Percentiles rank a stretch among this genome's conserved stretches.
These are phyloP conservation scores for Meandrusa payeni DNA, from an alignment of 2,888 invertebrate genomes.

Conservation along the genomic window DNA sequence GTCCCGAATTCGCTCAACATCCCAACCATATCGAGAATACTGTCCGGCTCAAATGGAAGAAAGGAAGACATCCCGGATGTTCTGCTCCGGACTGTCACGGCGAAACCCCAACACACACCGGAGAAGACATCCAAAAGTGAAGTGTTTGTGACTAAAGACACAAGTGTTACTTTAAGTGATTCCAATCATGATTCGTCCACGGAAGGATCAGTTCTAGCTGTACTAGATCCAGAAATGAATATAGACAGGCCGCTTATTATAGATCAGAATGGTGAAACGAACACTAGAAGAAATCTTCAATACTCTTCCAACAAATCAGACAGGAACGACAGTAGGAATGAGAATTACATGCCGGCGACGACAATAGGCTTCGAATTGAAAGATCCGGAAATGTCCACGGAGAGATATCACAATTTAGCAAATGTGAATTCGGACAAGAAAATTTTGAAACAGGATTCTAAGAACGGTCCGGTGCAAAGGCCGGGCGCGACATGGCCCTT, in stretches of 20 bases:
- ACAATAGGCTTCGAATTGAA: constrained; percentile 71
- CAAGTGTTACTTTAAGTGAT: constrained; percentile 69
- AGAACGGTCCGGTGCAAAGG: constrained; percentile 64
- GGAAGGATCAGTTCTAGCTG: constrained; percentile 71
- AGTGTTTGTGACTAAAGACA: constrained; percentile 64
- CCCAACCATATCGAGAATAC: constrained; percentile 91
- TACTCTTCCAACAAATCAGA: constrained; percentile 61
- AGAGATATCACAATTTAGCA: constrained; percentile 80
- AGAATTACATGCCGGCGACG: constrained; percentile 60
- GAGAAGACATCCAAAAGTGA: constrained; percentile 71
- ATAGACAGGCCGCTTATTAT: constrained; percentile 72
- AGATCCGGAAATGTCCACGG: constrained; percentile 76
- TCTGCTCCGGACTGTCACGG: constrained; percentile 84
- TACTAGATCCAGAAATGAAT: constrained; percentile 76
- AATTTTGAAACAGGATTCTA: constrained; percentile 62
- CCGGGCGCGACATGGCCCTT: constrained; percentile 87
- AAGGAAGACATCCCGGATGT: constrained; percentile 91
- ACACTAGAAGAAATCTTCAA: constrained; percentile 73
- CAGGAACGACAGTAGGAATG: constrained; percentile 59
- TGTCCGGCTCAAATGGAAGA: constrained; percentile 92
- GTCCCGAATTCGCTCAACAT: constrained; percentile 86
- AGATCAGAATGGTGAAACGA: constrained; percentile 75
- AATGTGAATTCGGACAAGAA: constrained; percentile 80
- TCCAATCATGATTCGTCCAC: constrained; percentile 65
- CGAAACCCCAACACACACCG: constrained; percentile 71